Conservation (phyloP, 2,113 vertebrate species). For the Tyto alba region DNA sequence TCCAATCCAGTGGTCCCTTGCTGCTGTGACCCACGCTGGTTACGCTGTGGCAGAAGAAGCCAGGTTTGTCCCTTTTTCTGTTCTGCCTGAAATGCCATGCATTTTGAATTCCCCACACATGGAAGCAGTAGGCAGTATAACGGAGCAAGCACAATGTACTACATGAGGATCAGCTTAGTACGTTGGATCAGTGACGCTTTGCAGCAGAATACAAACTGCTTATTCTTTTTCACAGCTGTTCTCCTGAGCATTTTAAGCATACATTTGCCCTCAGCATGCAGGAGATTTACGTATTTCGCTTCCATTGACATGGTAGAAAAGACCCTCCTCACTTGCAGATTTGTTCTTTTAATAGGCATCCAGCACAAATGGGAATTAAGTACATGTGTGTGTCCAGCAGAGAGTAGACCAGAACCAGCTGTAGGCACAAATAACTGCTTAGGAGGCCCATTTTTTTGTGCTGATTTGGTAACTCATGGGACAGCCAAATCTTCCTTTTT, state of each 20-base stretch:
- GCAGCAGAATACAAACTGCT: not conserved
- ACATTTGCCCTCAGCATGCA: not conserved
- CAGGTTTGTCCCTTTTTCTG: not conserved
- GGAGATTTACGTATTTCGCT: conserved; percentile 37
- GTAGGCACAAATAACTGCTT: conserved; percentile 50
- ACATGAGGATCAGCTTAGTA: not conserved
- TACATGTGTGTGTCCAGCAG: conserved; percentile 52
- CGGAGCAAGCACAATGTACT: not conserved
- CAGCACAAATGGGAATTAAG: conserved; percentile 51
- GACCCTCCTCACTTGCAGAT: conserved; percentile 40
- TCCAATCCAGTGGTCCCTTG: not conserved
- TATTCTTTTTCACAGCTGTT: conserved; percentile 36
- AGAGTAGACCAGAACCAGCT: conserved; percentile 60
- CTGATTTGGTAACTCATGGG: conserved; percentile 37
- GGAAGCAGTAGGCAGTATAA: not conserved
- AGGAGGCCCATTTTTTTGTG: conserved; percentile 54
- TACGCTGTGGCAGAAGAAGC: not conserved
- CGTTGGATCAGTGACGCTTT: conserved; percentile 17
- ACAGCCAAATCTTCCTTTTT: conserved; percentile 57
- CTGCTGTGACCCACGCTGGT: not conserved
- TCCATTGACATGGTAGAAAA: not conserved
- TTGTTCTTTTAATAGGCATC: conserved; percentile 49
- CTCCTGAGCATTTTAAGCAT: conserved; percentile 8
- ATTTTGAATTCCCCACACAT: not conserved
- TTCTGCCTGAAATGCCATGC: not conserved